Percentiles rank a stretch among this genome's conserved stretches.
These are phyloP conservation scores for Salpingus planirostris DNA, from an alignment of 2,888 invertebrate genomes.

Conservation along the genomic window DNA sequence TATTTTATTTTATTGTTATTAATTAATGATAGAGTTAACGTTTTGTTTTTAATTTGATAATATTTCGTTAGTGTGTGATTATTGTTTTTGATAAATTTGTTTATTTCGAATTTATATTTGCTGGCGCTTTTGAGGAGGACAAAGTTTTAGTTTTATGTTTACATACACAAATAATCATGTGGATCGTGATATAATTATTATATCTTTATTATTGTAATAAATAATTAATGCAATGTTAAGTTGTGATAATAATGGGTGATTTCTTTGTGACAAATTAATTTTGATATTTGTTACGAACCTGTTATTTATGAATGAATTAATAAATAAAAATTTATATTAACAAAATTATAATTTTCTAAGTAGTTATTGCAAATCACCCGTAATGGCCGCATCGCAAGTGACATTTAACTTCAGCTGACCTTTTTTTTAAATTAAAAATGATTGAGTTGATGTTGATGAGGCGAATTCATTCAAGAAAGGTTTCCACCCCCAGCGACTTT, in stretches of 20 bases:
- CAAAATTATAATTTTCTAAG: conserved; percentile 2
- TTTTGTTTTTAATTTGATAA: conserved; percentile 5
- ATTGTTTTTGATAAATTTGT: conserved; percentile 6
- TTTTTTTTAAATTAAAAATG: no score
- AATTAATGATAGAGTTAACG: conserved; percentile 12
- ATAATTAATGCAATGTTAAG: no score
- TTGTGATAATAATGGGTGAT: conserved; percentile 37
- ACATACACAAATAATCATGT: conserved; percentile 4
- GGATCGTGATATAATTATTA: conserved; percentile 26
- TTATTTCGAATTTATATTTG: no score
- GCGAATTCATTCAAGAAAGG: no score
- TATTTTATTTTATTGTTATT: conserved; percentile 9
- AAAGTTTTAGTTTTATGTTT: conserved; percentile 17
- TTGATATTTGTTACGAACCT: conserved; percentile 31
- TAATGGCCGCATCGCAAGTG: no score
- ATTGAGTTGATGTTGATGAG: no score
- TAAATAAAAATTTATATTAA: conserved; percentile 18
- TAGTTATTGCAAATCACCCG: no score
- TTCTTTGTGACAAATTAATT: conserved; percentile 27
- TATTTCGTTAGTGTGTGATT: conserved; percentile 7
- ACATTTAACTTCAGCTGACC: no score
- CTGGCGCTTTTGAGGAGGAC: no score
- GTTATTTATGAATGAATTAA: conserved; percentile 33
- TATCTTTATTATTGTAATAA: no score
- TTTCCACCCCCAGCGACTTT: no score